phyloP scores from a whole-genome alignment of 2,888 invertebrate species.

The Stegophylla sp. region DNA sequence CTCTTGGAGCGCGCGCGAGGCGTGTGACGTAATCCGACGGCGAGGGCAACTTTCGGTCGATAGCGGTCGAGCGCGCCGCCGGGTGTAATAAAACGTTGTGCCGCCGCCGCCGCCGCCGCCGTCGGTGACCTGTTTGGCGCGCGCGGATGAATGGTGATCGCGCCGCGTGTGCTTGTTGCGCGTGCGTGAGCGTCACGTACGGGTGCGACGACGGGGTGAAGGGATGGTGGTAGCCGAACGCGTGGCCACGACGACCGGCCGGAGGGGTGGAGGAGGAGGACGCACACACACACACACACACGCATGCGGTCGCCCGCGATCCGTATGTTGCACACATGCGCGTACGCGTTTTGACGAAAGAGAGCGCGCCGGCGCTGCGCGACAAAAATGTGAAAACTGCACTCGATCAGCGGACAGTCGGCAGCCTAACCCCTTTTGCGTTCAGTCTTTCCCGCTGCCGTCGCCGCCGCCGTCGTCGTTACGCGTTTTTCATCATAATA shows the following conservation, averaged over 20 bases:
- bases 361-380: not conserved
- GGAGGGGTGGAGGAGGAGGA: not conserved
- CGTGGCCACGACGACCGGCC: not conserved
- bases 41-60: conserved; percentile 51
- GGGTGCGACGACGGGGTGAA: not conserved
- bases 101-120: conserved; percentile 4
- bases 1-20: conserved; percentile 8
- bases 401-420: conserved; percentile 37
- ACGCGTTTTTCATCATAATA: too few relatives aligned
- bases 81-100: conserved; percentile 20
- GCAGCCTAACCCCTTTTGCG: conserved; percentile 40
- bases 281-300: not conserved
- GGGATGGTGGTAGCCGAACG: not conserved
- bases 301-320: not conserved
- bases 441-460: not conserved
- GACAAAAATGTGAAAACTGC: conserved; percentile 36
- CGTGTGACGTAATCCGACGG: conserved; percentile 29
- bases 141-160: conserved; percentile 51
- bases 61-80: conserved; percentile 46
- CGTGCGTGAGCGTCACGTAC: not conserved
- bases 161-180: not conserved
- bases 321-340: not conserved
- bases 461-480: not conserved
- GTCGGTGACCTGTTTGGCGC: conserved; percentile 56
- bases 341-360: conserved; percentile 3